Conservation (phyloP, 2,113 vertebrate genomes). For the Toxotes chatareus region DNA sequence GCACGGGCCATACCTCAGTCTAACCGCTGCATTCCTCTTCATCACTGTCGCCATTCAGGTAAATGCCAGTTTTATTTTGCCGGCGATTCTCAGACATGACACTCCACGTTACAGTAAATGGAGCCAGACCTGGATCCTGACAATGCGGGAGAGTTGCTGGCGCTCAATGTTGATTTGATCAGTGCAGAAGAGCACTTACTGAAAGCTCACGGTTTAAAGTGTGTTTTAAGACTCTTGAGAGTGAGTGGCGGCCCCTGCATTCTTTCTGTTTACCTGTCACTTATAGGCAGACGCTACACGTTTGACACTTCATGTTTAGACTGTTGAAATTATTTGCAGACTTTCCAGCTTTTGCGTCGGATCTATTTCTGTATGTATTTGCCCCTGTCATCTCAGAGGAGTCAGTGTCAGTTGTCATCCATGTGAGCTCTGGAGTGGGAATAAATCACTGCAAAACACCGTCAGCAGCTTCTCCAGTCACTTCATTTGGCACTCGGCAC, state of each 20-base stretch:
- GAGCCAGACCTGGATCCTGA: constrained; percentile 19
- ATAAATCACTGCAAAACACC: constrained; percentile 43
- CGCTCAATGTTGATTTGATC: constrained; percentile 70
- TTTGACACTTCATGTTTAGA: neutral
- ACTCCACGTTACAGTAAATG: constrained; percentile 38
- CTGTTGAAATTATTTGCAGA: constrained; percentile 25
- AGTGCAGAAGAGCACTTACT: constrained; percentile 54
- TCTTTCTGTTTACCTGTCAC: constrained; percentile 4
- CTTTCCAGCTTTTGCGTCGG: constrained; percentile 2
- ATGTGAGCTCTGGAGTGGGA: constrained; percentile 21
- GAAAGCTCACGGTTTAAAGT: constrained; percentile 45
- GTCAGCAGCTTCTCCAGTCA: constrained; percentile 70
- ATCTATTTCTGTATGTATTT: constrained; percentile 30
- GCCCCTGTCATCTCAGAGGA: constrained; percentile 31
- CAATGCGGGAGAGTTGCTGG: constrained; percentile 12
- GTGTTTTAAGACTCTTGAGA: constrained; percentile 23
- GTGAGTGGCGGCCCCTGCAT: neutral
- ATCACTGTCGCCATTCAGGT: constrained; percentile 97
- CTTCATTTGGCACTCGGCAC: constrained; percentile 38
- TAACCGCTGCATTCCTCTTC: constrained; percentile 94
- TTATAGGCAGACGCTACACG: neutral
- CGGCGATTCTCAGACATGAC: constrained; percentile 46
- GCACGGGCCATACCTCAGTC: constrained; percentile 91
- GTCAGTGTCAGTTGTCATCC: constrained; percentile 69
- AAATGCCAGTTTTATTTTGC: constrained; percentile 44